Percentiles rank a stretch among this genome's conserved stretches.
These are phyloP conservation scores for Zaprionus lachaisei DNA, from an alignment of 1,140 invertebrate genomes.

Conservation along the genomic window DNA sequence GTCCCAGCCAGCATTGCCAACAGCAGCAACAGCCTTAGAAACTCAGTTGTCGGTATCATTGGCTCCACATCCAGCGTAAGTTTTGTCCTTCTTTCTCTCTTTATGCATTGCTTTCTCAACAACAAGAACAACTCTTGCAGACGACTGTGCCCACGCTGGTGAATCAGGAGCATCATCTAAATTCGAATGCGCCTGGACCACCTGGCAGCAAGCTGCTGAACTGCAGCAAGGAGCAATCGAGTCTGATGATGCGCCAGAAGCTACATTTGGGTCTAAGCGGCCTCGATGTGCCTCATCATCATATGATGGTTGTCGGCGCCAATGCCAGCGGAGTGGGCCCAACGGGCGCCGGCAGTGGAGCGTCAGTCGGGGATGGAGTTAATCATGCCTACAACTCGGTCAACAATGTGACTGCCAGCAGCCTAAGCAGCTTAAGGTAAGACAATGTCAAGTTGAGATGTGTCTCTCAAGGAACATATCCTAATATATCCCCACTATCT, in stretches of 20 bases:
- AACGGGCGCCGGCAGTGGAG: slow-evolving; percentile 38
- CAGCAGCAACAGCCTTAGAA: slow-evolving; percentile 70
- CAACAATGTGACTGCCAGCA: slow-evolving; percentile 66
- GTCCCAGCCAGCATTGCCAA: slow-evolving; percentile 56
- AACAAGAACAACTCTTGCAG: slow-evolving; percentile 21
- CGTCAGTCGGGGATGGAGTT: slow-evolving; percentile 31
- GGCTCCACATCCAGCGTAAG: slow-evolving; percentile 76
- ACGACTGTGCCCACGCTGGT: slow-evolving; percentile 72
- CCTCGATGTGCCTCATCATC: slow-evolving; percentile 54
- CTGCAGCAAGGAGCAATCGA: slow-evolving; percentile 77
- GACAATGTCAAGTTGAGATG: not conserved
- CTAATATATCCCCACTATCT: not conserved
- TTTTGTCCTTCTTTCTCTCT: not conserved
- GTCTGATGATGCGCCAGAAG: slow-evolving; percentile 82
- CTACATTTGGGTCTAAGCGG: slow-evolving; percentile 59
- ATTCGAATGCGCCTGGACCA: slow-evolving; percentile 86
- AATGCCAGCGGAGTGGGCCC: slow-evolving; percentile 10
- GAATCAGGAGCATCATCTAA: slow-evolving; percentile 82
- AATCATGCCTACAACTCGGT: slow-evolving; percentile 76
- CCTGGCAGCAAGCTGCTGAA: slow-evolving; percentile 69
- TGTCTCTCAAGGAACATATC: not conserved
- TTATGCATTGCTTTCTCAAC: not conserved
- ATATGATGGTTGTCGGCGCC: slow-evolving; percentile 35
- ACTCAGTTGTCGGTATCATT: slow-evolving; percentile 75
- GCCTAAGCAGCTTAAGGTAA: slow-evolving; percentile 74